Evolutionary conservation across 2,113 vertebrate genomes (phyloP).

Genomic region (Microcebus murinus): DNA sequence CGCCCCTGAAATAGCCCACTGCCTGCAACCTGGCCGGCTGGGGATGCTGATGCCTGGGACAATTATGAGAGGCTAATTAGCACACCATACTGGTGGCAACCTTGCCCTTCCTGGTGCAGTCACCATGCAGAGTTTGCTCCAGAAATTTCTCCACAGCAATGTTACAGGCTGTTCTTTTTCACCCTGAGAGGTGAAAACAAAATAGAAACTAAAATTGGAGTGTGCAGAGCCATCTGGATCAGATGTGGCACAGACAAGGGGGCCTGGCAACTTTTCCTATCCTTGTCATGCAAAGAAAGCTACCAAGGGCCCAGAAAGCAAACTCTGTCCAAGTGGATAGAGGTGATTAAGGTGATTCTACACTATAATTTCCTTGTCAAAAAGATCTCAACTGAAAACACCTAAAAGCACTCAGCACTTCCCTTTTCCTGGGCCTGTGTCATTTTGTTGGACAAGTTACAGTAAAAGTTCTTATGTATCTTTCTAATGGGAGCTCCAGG

Average conservation of each 20-base stretch:
- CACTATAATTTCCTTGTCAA: constrained; percentile 14
- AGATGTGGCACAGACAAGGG: constrained; percentile 16
- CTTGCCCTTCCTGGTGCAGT: constrained; percentile 71
- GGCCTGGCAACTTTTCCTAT: constrained; percentile 52
- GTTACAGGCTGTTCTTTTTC: constrained; percentile 79
- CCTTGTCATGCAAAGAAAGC: neutral
- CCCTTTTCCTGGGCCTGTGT: neutral
- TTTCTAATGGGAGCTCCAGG: neutral
- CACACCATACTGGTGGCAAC: neutral
- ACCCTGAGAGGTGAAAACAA: constrained; percentile 79
- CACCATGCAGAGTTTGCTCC: constrained; percentile 72
- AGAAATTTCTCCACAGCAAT: constrained; percentile 63
- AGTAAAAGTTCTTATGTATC: neutral
- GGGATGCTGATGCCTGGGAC: constrained; percentile 59
- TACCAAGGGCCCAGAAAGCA: neutral
- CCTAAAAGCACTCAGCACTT: neutral
- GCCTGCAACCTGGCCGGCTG: constrained; percentile 72
- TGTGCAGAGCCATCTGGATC: constrained; percentile 61
- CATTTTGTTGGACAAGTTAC: neutral
- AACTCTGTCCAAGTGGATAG: neutral
- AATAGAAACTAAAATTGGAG: constrained; percentile 68
- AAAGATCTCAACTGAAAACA: neutral
- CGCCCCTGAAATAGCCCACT: constrained; percentile 79
- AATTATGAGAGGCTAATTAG: constrained; percentile 82
- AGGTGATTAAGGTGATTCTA: neutral